A percentile compares a stretch with the other conserved stretches of the same genome.
These are phyloP conservation scores for Acanthosepion lycidas DNA, from an alignment of 2,888 invertebrate species.

Conservation along the genomic window DNA sequence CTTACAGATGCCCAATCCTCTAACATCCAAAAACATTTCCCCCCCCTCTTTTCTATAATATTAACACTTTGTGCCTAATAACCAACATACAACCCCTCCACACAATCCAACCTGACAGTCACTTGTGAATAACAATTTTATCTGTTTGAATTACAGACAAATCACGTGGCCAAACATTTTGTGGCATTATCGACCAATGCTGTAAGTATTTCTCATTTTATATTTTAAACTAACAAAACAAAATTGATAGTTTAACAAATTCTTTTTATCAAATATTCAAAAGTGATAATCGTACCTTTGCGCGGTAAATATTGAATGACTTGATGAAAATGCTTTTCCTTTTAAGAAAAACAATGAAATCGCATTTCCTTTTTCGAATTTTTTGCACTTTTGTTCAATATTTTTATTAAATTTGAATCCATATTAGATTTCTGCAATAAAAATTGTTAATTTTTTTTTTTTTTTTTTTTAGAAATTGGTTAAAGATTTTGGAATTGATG, in stretches of 20 bases:
- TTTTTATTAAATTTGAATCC: too few species aligned
- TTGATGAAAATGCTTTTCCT: too few species aligned
- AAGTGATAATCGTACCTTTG: too few species aligned
- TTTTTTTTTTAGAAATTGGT: constrained; percentile 80
- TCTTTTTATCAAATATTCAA: too few species aligned
- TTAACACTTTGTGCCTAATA: background rate
- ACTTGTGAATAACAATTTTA: background rate
- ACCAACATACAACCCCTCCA: background rate
- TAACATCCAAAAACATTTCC: background rate
- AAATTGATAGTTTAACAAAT: too few species aligned
- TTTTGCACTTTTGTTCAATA: too few species aligned
- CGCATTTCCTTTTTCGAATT: too few species aligned
- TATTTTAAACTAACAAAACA: too few species aligned
- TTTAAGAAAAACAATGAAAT: too few species aligned
- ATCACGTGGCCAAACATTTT: constrained; percentile 94
- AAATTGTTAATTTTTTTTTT: background rate
- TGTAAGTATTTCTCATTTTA: constrained; percentile 64
- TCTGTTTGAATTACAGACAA: constrained; percentile 68
- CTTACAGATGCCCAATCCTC: background rate
- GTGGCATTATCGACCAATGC: constrained; percentile 97
- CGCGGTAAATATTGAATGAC: too few species aligned
- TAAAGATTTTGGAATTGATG: constrained; percentile 97
- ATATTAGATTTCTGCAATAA: background rate
- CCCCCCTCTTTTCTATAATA: background rate
- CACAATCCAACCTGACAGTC: background rate